Evolutionary conservation across 2,797 vertebrate species (phyloP).

Genomic region (Cirrhinus mrigala): DNA sequence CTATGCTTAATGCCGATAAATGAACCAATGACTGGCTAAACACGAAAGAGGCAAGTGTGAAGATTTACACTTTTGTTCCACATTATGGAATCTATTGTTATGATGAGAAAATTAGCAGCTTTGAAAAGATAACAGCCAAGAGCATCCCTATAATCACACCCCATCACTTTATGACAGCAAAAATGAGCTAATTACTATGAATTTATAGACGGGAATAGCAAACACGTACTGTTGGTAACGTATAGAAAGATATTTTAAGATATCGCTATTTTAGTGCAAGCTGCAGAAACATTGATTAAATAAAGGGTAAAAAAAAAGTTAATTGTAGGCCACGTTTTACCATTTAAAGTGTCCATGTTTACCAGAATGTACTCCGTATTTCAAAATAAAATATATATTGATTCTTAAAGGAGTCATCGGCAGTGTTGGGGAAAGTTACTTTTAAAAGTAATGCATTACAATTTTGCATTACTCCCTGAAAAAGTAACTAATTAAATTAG

Average conservation of each 20-base stretch:
- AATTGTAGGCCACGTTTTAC: neutral
- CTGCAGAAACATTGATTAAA: neutral
- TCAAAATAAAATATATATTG: neutral
- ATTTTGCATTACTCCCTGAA: no score
- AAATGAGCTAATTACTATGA: neutral
- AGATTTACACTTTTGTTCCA: constrained; percentile 12
- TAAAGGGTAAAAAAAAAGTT: neutral
- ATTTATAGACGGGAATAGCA: neutral
- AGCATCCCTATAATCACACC: constrained; percentile 13
- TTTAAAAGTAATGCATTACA: no score
- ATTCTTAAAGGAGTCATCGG: no score
- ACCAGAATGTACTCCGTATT: neutral
- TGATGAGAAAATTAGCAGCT: constrained; percentile 30
- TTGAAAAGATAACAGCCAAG: neutral
- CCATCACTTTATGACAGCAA: constrained; percentile 1
- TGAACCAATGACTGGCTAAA: constrained; percentile 10
- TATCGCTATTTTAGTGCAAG: neutral
- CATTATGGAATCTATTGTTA: neutral
- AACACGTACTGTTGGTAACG: neutral
- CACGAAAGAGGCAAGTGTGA: constrained; percentile 1
- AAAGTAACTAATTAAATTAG: no score
- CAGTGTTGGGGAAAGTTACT: no score
- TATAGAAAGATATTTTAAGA: neutral
- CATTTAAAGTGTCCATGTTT: neutral
- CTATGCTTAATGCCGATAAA: neutral